Evolutionary conservation across 2,797 vertebrate species (phyloP).

Genomic region (Holocentrus rufus): DNA sequence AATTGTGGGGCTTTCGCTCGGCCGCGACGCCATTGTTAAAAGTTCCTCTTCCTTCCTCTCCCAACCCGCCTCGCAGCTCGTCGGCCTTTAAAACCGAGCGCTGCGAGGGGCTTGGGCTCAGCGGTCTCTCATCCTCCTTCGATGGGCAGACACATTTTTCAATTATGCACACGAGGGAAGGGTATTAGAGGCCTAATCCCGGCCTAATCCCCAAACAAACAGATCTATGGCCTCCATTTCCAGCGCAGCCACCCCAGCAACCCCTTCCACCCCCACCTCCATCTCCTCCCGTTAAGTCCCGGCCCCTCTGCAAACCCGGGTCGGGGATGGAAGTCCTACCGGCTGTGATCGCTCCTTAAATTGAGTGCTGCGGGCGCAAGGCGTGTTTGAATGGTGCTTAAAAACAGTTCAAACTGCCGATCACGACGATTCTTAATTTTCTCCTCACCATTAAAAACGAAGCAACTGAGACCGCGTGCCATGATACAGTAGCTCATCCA

Average conservation of each 20-base stretch:
- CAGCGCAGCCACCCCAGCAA: constrained; percentile 47
- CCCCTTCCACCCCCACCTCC: constrained; percentile 33
- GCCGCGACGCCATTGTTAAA: constrained; percentile 55
- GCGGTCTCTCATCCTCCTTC: constrained; percentile 55
- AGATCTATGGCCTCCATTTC: constrained; percentile 76
- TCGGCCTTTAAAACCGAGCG: constrained; percentile 14
- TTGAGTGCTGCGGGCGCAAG: constrained; percentile 51
- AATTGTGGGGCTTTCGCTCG: constrained; percentile 40
- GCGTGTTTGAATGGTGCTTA: constrained; percentile 51
- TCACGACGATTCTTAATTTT: constrained; percentile 21
- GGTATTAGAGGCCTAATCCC: constrained; percentile 78
- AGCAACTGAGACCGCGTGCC: constrained; percentile 27
- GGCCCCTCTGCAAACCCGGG: constrained; percentile 43
- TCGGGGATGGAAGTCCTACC: constrained; percentile 48
- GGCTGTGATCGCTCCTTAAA: constrained; percentile 56
- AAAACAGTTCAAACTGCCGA: constrained; percentile 34
- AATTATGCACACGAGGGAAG: constrained; percentile 77
- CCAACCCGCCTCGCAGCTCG: constrained; percentile 13
- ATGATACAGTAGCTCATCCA: constrained; percentile 15
- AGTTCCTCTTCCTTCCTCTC: constrained; percentile 48
- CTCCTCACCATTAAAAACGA: constrained; percentile 28
- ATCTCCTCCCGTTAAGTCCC: constrained; percentile 50
- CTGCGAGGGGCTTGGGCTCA: constrained; percentile 41
- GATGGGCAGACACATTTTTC: constrained; percentile 76
- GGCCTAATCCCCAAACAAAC: constrained; percentile 80